Conservation (phyloP, 2,797 vertebrate genomes). For the Hydrophis major region DNA sequence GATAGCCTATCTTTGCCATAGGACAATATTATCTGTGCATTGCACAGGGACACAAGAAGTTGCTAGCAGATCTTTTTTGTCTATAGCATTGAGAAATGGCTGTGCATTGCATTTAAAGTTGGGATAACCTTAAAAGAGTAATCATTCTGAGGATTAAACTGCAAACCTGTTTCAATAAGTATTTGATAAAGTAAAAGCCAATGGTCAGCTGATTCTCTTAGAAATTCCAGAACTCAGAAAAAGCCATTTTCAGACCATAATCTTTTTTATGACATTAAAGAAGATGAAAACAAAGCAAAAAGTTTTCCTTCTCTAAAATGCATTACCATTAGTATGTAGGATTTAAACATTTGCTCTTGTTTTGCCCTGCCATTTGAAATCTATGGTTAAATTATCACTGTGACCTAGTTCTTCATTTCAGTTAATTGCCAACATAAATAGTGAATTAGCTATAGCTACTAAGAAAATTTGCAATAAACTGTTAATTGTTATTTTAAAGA, state of each 20-base stretch:
- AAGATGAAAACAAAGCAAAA: conserved; percentile 4
- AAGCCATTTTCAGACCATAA: background rate
- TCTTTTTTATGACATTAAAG: background rate
- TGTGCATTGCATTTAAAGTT: background rate
- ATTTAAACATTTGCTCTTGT: conserved; percentile 12
- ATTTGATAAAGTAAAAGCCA: background rate
- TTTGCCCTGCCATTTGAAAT: conserved; percentile 22
- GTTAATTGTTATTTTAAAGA: conserved; percentile 13
- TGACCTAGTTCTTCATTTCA: conserved; percentile 10
- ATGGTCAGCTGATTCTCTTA: background rate
- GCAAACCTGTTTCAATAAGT: background rate
- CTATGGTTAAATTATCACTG: conserved; percentile 16
- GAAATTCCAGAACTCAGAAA: background rate
- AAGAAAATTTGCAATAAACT: conserved; percentile 29
- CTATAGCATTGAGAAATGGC: background rate
- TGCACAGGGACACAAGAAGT: background rate
- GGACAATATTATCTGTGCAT: background rate
- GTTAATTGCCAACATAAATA: conserved; percentile 7
- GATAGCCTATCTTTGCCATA: background rate
- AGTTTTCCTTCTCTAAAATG: conserved; percentile 10
- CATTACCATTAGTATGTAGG: conserved; percentile 14
- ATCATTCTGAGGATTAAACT: background rate
- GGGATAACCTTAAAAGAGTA: background rate
- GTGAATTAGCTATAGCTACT: background rate
- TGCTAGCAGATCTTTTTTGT: background rate